phyloP scores from a whole-genome alignment of 2,888 invertebrate species.

The Subacronicta megacephala region DNA sequence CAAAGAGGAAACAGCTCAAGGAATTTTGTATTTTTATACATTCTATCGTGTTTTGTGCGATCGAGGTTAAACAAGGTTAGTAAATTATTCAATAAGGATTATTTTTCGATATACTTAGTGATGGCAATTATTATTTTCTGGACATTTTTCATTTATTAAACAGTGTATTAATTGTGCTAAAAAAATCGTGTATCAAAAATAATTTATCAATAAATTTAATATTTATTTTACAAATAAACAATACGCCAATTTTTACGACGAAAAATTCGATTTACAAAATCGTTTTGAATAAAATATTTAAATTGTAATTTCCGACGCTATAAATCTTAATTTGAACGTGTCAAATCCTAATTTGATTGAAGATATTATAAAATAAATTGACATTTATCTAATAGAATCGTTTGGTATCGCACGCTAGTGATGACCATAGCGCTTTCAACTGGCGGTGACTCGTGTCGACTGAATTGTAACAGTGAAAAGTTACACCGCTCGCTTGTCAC shows the following conservation, averaged over 20 bases:
- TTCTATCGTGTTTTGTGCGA: conserved; percentile 40
- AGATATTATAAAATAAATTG: background rate
- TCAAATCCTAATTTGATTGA: background rate
- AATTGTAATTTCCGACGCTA: background rate
- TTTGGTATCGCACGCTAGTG: background rate
- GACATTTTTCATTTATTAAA: background rate
- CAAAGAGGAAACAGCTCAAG: conserved; percentile 39
- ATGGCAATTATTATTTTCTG: background rate
- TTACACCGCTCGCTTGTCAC: background rate
- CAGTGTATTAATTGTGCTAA: background rate
- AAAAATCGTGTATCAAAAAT: too few species aligned
- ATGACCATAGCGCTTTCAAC: background rate
- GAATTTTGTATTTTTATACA: conserved; percentile 50
- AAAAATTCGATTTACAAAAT: background rate
- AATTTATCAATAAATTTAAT: too few species aligned
- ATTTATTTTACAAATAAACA: background rate
- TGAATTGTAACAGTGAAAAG: conserved; percentile 1
- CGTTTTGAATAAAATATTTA: background rate
- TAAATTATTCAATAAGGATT: conserved; percentile 11
- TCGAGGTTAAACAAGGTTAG: conserved; percentile 41
- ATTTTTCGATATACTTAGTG: background rate
- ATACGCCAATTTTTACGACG: background rate
- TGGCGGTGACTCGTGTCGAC: background rate
- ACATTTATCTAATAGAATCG: background rate
- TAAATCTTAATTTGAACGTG: conserved; percentile 1